These are phyloP conservation scores for Limenitis camilla DNA, from an alignment of 2,888 invertebrate species.

Conservation along the genomic window DNA sequence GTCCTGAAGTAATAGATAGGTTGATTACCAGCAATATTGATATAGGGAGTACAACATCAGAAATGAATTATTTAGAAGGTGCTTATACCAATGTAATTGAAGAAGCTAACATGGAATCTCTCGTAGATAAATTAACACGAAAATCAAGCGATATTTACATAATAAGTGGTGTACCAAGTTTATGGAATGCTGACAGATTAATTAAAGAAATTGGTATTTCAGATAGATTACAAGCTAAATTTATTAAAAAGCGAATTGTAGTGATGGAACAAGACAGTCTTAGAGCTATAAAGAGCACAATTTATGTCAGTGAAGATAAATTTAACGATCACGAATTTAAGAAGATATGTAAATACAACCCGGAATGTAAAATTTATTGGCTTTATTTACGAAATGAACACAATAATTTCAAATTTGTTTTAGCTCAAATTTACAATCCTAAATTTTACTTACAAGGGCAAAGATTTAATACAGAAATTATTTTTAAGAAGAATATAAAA, in stretches of 20 bases:
- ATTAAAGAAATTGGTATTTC: background rate
- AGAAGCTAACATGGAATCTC: background rate
- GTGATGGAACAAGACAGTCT: background rate
- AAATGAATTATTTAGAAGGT: background rate
- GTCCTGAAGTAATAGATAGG: too few species aligned
- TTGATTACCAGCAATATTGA: too few species aligned
- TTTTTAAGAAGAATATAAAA: background rate
- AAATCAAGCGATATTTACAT: background rate
- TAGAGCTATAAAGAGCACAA: background rate
- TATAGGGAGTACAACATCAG: too few species aligned
- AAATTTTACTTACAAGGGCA: background rate
- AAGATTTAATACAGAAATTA: constrained; percentile 1
- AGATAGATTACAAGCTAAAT: background rate
- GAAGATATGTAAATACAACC: background rate
- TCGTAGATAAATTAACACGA: background rate
- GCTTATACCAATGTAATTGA: background rate
- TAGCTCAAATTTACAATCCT: constrained; percentile 4
- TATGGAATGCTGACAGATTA: background rate
- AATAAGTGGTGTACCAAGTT: background rate
- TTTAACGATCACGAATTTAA: background rate
- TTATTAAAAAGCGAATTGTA: background rate
- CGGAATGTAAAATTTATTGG: background rate
- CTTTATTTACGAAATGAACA: background rate
- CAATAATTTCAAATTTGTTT: background rate
- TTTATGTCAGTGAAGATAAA: background rate